phyloP scores from a whole-genome alignment of 2,797 vertebrate genomes.

The Danio tinwini region DNA sequence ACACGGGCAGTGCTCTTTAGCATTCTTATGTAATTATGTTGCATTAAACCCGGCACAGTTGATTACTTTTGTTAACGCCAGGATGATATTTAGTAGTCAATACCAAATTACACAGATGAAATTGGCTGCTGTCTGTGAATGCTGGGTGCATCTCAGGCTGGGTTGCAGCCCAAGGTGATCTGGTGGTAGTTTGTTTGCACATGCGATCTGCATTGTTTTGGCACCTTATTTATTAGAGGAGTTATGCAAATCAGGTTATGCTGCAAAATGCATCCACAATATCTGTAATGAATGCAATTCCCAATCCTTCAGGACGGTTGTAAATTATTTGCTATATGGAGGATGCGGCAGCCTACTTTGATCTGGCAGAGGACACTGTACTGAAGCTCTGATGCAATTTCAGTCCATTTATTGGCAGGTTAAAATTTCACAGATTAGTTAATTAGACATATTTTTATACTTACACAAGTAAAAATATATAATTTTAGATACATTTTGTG shows the following conservation, averaged over 20 bases:
- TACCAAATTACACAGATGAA: neutral
- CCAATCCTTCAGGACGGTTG: neutral
- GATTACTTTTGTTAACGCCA: constrained; percentile 27
- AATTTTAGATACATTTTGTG: neutral
- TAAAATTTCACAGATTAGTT: neutral
- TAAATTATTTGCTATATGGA: neutral
- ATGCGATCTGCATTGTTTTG: constrained; percentile 17
- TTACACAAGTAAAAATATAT: neutral
- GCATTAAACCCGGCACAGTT: neutral
- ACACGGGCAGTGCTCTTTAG: constrained; percentile 24
- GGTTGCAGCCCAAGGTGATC: constrained; percentile 18
- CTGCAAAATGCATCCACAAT: constrained; percentile 9
- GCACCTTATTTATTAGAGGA: neutral
- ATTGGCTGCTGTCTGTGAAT: constrained; percentile 20
- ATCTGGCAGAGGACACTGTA: neutral
- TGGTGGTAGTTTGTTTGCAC: neutral
- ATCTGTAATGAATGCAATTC: constrained; percentile 13
- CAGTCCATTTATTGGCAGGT: neutral
- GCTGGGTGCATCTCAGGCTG: constrained; percentile 14
- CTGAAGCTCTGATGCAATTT: neutral
- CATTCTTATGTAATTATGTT: constrained; percentile 42
- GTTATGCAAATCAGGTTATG: constrained; percentile 6
- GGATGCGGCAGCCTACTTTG: neutral
- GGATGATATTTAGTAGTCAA: constrained; percentile 11
- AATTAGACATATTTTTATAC: neutral